phyloP scores from a whole-genome alignment of 2,797 vertebrate genomes.

The Arnoldichthys spilopterus region DNA sequence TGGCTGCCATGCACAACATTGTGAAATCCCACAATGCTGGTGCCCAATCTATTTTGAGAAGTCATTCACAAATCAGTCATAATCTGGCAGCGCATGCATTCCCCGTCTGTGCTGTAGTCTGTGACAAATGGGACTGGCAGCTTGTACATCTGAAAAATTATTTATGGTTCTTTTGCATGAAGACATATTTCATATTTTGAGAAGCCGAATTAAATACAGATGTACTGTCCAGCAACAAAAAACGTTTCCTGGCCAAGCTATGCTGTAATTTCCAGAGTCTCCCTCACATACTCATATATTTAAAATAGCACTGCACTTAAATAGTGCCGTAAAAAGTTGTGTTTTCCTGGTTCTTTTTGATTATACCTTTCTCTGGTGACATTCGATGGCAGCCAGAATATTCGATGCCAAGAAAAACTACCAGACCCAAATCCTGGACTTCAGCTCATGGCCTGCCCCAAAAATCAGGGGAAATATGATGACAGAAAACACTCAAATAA shows the following conservation, averaged over 20 bases:
- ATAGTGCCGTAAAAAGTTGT: slow-evolving; percentile 68
- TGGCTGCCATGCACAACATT: not conserved
- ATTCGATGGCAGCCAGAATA: slow-evolving; percentile 57
- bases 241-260: slow-evolving; percentile 45
- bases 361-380: slow-evolving; percentile 72
- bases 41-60: slow-evolving; percentile 7
- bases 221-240: slow-evolving; percentile 14
- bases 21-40: not conserved
- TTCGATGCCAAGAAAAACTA: slow-evolving; percentile 72
- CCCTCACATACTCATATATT: slow-evolving; percentile 48
- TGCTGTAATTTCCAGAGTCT: slow-evolving; percentile 57
- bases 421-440: slow-evolving; percentile 40
- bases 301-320: slow-evolving; percentile 63
- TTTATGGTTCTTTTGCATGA: slow-evolving; percentile 10
- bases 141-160: not conserved
- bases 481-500: slow-evolving; percentile 18
- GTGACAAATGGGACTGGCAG: slow-evolving; percentile 7
- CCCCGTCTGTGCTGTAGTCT: not conserved
- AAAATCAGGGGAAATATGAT: slow-evolving; percentile 7
- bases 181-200: slow-evolving; percentile 32
- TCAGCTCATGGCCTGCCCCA: slow-evolving; percentile 4
- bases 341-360: slow-evolving; percentile 65
- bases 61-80: not conserved
- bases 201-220: slow-evolving; percentile 14
- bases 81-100: not conserved